A percentile compares a stretch with the other conserved stretches of the same genome.
Conservation (phyloP, 2,888 invertebrate genomes). For the Dusona sp. region DNA sequence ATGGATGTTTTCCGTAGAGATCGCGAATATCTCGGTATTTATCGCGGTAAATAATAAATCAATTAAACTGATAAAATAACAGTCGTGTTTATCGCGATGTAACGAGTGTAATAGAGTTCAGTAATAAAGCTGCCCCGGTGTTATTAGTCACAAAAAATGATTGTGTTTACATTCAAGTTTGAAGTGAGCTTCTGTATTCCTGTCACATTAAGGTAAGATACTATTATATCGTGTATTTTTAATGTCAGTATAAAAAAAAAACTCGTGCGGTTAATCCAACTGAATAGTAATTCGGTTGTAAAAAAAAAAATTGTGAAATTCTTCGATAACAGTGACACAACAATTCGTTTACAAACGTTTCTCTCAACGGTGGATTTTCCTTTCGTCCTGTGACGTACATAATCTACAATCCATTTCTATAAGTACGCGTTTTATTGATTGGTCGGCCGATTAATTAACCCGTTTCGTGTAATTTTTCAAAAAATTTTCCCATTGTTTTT, state of each 20-base stretch:
- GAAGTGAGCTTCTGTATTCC: slow-evolving; percentile 88
- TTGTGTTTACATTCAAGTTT: slow-evolving; percentile 92
- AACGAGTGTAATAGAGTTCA: slow-evolving; percentile 83
- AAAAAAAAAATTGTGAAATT: slow-evolving; percentile 4
- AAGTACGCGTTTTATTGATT: slow-evolving; percentile 31
- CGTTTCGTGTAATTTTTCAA: slow-evolving; percentile 11
- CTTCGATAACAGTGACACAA: slow-evolving; percentile 26
- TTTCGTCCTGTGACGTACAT: slow-evolving; percentile 52
- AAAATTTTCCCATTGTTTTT: slow-evolving; percentile 7
- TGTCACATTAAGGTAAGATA: slow-evolving; percentile 87
- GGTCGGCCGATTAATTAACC: slow-evolving; percentile 13
- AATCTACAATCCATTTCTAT: slow-evolving; percentile 31
- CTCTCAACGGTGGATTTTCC: not conserved
- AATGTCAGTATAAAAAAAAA: slow-evolving; percentile 12
- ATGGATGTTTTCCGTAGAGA: slow-evolving; percentile 90
- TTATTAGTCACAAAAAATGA: slow-evolving; percentile 85
- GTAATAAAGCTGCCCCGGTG: slow-evolving; percentile 83
- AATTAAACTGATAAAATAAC: slow-evolving; percentile 83
- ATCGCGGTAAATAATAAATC: slow-evolving; percentile 81
- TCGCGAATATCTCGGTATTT: slow-evolving; percentile 80
- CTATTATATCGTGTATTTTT: slow-evolving; percentile 61
- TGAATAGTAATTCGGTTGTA: not conserved
- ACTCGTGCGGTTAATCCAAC: not conserved
- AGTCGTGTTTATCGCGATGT: slow-evolving; percentile 84
- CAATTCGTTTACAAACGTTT: not conserved